Evolutionary conservation across 2,113 vertebrate species (phyloP), one percentile per base, ranked within the genome.

Genomic region (Rhinolophus sinicus): DNA sequence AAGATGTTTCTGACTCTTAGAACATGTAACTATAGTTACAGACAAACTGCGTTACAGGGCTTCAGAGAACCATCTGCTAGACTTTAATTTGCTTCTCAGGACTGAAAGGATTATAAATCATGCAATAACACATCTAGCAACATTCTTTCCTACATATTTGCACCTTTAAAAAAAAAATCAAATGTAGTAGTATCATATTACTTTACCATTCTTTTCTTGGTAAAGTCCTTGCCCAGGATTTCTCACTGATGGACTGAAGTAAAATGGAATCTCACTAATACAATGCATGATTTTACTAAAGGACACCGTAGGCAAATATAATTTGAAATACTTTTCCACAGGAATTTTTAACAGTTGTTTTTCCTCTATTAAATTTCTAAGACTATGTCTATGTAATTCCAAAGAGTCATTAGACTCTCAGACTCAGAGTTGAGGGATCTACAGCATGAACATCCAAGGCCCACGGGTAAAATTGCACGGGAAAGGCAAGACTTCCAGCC

Each of bases 21-120:
- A 98, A 95, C 19, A n/a, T 95, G 97, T 94, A 98, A 93, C 83
- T 95, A 97, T 85, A 92, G 95, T 88, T 92, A 96, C 94, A 87
- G 87, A 97, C 82, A 97, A 98, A 98, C 54, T 50, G 35, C 93
- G 96, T 95, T 96, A 97, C 90, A 90, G 76, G 91, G 90, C 83
- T 97, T 96, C 82, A 69, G 96, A 89, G 88, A 88, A 73, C 97
- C 92, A 98, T 98, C 97, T 98, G 98, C 77, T 96, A 97, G 73
- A 60, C 86, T 97, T 98, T 95, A 96, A 93, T 98, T 97, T 98
- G 96, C 97, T 98, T 87, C 96, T 95, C 73, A 97, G 93, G 75
- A 96, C 58, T 62, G 16, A 97, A 83, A 70, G 90, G 84, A 98
- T 90, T 35, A 77, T 97, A 97, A 93, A 97, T 95, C 72, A 88